Base-by-base conservation (phyloP, 2,797 vertebrate species). In the Lates japonicus region DNA sequence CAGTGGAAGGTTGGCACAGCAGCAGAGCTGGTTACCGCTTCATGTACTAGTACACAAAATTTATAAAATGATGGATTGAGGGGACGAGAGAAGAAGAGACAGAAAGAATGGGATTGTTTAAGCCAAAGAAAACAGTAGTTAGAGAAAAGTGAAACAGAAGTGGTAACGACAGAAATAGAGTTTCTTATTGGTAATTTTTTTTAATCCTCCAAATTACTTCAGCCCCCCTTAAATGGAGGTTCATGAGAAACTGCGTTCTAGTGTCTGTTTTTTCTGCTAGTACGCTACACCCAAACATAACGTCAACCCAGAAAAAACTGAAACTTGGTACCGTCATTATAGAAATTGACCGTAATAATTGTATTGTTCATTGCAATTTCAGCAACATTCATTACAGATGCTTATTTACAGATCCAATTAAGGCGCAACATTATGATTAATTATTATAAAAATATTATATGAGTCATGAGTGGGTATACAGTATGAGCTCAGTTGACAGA, bases 31-130 rank as follows among this genome's bases (percentile, higher is more conserved):
- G 67, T 72, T 65, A 59, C 11, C 37, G 58, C 19, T 70, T 79
- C 3, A 0, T 58, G 58, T n/a, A 51, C 69, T 91, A 80, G 80
- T n/a, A n/a, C 80, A 70, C 29, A 0, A 11, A 29, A 49, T 78
- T 73, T 51, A 33, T 2, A 29, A 57, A 69, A 68, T 74, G 74
- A 89, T 63, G 42, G 61, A 88, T 82, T 33, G 49, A 73, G 35
- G 46, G 58, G 74, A 66, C 8, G 16, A 79, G 76, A 76, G 22
- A 74, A 66, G 52, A 80, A 64, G 70, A 67, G 3, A 65, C 62
- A 25, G 65, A 76, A 37, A 67, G 48, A 77, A 52, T 41, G 22
- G 2, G 7, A 66, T 51, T 17, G 22, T 83, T 82, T 42, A 64
- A 79, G 55, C 42, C 57, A 71, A 33, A 76, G 46, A 76, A 83